Conservation (phyloP, 2,888 invertebrate genomes). For the Phanerotoma sp. region DNA sequence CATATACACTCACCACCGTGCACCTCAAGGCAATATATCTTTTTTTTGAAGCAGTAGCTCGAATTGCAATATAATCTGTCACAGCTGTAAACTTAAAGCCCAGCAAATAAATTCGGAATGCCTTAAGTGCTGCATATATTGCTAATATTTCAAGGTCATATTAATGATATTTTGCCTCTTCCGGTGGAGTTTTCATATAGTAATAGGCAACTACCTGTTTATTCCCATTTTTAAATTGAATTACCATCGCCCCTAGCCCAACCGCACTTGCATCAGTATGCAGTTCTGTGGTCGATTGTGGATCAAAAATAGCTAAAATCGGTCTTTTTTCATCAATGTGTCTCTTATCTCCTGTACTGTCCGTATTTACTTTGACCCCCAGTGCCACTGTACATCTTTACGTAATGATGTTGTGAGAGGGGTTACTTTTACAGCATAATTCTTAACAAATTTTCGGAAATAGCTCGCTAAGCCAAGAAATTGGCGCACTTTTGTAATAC, state of each 20-base stretch:
- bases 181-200: conserved; percentile 22
- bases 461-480: conserved; percentile 14
- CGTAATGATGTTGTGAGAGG: conserved; percentile 39
- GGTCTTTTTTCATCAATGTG: conserved; percentile 33
- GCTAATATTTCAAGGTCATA: conserved; percentile 31
- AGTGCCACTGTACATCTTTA: conserved; percentile 32
- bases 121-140: conserved; percentile 23
- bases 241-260: conserved; percentile 44
- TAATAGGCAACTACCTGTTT: conserved; percentile 22
- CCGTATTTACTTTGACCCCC: conserved; percentile 36
- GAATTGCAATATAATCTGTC: conserved; percentile 34
- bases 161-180: conserved; percentile 24
- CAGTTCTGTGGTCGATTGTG: conserved; percentile 36
- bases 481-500: conserved; percentile 1
- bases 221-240: conserved; percentile 36
- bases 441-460: conserved; percentile 35
- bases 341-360: conserved; percentile 39
- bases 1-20: conserved; percentile 41
- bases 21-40: conserved; percentile 40
- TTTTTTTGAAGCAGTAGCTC: conserved; percentile 40
- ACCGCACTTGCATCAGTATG: conserved; percentile 50
- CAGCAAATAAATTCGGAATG: conserved; percentile 28
- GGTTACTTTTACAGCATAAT: conserved; percentile 35
- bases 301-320: conserved; percentile 42
- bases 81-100: conserved; percentile 28